A percentile compares a stretch with the other conserved stretches of the same genome.
These are phyloP conservation scores for Chelmon rostratus DNA, from an alignment of 2,797 vertebrate species.

Conservation along the genomic window DNA sequence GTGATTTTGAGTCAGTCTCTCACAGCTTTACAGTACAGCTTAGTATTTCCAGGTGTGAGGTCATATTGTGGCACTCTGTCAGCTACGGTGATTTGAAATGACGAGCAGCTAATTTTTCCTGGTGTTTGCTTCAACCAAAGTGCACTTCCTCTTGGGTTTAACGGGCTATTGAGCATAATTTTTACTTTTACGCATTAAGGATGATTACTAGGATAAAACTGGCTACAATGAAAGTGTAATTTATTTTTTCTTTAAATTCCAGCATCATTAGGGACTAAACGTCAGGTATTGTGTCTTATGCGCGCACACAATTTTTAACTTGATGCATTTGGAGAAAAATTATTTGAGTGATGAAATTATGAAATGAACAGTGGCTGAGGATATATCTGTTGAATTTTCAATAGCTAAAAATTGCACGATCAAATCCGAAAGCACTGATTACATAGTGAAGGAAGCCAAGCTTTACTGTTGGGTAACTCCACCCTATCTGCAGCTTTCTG, in stretches of 20 bases:
- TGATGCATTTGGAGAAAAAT: slow-evolving; percentile 3
- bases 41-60: slow-evolving; percentile 41
- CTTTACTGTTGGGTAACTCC: slow-evolving; percentile 31
- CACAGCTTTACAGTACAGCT: slow-evolving; percentile 50
- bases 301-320: slow-evolving; percentile 18
- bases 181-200: slow-evolving; percentile 52
- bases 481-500: slow-evolving; percentile 15
- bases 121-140: slow-evolving; percentile 75
- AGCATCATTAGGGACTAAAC: slow-evolving; percentile 18
- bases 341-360: slow-evolving; percentile 10
- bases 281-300: slow-evolving; percentile 34
- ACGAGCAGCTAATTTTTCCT: slow-evolving; percentile 69
- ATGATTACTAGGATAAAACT: slow-evolving; percentile 24
- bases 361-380: slow-evolving; percentile 19
- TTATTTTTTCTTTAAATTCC: slow-evolving; percentile 32
- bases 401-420: neutral
- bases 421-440: slow-evolving; percentile 29
- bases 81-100: slow-evolving; percentile 52
- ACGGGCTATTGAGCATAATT: slow-evolving; percentile 70
- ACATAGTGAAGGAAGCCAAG: slow-evolving; percentile 33
- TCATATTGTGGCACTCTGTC: slow-evolving; percentile 39
- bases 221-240: slow-evolving; percentile 29
- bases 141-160: slow-evolving; percentile 78
- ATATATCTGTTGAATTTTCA: slow-evolving; percentile 23
- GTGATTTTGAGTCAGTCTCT: slow-evolving; percentile 45